Evolutionary conservation across 1,140 invertebrate species (phyloP).

Genomic region (Pseudomyrmex dendroicus): DNA sequence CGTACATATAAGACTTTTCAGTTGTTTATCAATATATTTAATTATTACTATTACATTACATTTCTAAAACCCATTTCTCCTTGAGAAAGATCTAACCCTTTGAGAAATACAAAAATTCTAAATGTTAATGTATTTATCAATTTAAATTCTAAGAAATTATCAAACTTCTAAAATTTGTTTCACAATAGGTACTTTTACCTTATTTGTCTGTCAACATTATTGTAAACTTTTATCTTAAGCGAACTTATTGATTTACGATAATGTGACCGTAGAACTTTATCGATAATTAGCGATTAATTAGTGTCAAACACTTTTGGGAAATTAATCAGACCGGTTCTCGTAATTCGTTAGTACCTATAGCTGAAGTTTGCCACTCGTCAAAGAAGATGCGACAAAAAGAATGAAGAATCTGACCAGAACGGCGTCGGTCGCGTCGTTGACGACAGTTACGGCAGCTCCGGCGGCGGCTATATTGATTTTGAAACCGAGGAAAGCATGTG

Average conservation of each 20-base stretch:
- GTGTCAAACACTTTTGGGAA: constrained; percentile 26
- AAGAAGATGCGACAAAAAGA: constrained; percentile 50
- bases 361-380: constrained; percentile 35
- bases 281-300: constrained; percentile 13
- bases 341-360: constrained; percentile 23
- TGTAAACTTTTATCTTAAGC: too few relatives aligned
- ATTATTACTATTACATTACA: too few relatives aligned
- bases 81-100: too few relatives aligned
- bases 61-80: too few relatives aligned
- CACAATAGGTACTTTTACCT: too few relatives aligned
- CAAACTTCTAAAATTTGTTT: too few relatives aligned
- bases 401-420: constrained; percentile 60
- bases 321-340: neutral
- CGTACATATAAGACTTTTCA: too few relatives aligned
- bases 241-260: neutral
- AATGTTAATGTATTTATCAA: too few relatives aligned
- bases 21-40: too few relatives aligned
- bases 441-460: constrained; percentile 34
- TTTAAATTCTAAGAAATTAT: too few relatives aligned
- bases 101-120: too few relatives aligned
- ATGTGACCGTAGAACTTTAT: neutral
- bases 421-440: constrained; percentile 60
- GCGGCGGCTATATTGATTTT: constrained; percentile 73
- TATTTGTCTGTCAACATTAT: neutral
- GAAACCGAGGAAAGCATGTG: constrained; percentile 54